Percentiles rank a stretch among this genome's conserved stretches.
Conservation (phyloP, 2,113 vertebrate species). For the Diphyllodes magnificus region DNA sequence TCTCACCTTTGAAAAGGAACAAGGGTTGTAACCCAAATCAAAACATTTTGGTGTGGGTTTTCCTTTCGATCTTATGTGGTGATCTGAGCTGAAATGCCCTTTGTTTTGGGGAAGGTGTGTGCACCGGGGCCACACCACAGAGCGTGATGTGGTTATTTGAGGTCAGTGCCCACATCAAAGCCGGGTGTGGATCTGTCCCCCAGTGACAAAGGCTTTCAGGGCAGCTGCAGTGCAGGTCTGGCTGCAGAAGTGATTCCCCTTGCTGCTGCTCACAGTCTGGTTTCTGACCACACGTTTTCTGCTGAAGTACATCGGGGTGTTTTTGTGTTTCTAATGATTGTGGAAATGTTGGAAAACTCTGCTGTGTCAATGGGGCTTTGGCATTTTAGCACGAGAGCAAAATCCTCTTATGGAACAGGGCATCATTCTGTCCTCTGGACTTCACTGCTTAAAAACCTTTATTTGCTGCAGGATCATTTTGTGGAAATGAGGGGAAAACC, state of each 20-base stretch:
- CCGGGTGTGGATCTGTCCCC: fast-evolving
- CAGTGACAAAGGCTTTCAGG: not conserved
- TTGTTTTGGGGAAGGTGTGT: not conserved
- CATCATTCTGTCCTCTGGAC: not conserved
- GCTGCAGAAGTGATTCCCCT: not conserved
- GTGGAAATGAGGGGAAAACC: not conserved
- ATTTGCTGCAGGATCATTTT: not conserved
- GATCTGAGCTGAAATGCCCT: not conserved
- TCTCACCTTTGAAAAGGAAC: not conserved
- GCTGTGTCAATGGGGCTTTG: not conserved
- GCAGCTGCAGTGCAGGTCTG: not conserved
- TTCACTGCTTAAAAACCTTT: not conserved
- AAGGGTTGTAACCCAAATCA: not conserved
- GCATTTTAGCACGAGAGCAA: not conserved
- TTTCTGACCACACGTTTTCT: fast-evolving
- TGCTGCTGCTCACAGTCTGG: not conserved
- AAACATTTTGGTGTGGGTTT: not conserved
- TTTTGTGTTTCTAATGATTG: not conserved
- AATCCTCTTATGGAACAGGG: not conserved
- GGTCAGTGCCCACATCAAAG: not conserved
- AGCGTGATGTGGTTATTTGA: not conserved
- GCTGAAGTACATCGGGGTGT: fast-evolving
- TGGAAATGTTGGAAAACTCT: not conserved
- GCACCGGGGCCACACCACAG: fast-evolving
- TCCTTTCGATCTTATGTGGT: fast-evolving